These are phyloP conservation scores for Drosophila kuntzei DNA, from an alignment of 2,888 invertebrate species.

Conservation along the genomic window DNA sequence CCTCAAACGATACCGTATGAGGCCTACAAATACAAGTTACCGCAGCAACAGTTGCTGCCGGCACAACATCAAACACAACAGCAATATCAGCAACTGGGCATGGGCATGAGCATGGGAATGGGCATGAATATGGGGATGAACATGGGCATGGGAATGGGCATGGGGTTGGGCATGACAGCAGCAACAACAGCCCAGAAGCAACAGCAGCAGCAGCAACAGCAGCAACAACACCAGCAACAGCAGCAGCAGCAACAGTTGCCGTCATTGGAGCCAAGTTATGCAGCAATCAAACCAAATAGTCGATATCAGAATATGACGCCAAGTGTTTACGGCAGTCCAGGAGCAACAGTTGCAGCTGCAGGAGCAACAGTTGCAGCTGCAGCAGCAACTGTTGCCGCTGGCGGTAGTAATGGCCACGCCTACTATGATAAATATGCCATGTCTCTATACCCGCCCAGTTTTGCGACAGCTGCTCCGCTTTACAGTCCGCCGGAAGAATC, in stretches of 20 bases:
- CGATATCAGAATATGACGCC: constrained; percentile 59
- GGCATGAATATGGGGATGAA: constrained; percentile 13
- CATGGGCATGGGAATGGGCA: constrained; percentile 33
- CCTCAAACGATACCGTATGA: constrained; percentile 41
- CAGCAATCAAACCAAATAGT: constrained; percentile 71
- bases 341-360: background rate
- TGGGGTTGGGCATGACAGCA: constrained; percentile 24
- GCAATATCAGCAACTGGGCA: constrained; percentile 30
- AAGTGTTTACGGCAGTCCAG: constrained; percentile 17
- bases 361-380: background rate
- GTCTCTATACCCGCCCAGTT: constrained; percentile 64
- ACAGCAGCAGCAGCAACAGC: constrained; percentile 22
- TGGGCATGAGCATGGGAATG: constrained; percentile 28
- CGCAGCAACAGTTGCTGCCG: constrained; percentile 34
- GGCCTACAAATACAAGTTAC: constrained; percentile 50
- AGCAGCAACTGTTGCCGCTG: background rate
- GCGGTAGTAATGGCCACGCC: constrained; percentile 2
- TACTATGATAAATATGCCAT: constrained; percentile 79
- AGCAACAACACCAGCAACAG: constrained; percentile 15
- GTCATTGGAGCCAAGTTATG: constrained; percentile 68
- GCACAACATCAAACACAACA: constrained; percentile 39
- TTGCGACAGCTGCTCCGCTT: constrained; percentile 56
- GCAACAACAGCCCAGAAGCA: constrained; percentile 39
- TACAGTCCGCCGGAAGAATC: constrained; percentile 64
- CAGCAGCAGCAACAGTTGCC: constrained; percentile 57